These are phyloP conservation scores for Acanthochromis polyacanthus DNA, from an alignment of 2,113 vertebrate genomes.

Conservation along the genomic window DNA sequence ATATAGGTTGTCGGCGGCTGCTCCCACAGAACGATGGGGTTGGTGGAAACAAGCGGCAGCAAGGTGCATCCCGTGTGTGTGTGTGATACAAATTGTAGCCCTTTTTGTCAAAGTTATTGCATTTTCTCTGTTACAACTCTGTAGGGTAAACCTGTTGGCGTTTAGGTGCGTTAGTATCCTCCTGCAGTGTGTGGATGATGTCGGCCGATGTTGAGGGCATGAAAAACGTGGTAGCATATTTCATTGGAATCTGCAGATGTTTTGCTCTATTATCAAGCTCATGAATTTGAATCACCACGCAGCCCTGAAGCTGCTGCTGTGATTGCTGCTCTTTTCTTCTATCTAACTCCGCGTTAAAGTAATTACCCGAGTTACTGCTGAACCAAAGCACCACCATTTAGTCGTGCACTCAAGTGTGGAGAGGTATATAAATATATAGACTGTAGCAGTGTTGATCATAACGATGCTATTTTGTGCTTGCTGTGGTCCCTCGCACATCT, in stretches of 20 bases:
- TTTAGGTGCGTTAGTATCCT: background rate
- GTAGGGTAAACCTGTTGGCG: background rate
- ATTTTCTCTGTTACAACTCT: background rate
- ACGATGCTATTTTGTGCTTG: conserved; percentile 7
- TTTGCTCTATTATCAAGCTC: conserved; percentile 19
- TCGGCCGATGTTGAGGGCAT: background rate
- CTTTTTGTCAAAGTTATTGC: conserved; percentile 12
- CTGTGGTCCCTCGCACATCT: conserved; percentile 27
- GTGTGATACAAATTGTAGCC: conserved; percentile 6
- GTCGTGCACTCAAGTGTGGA: conserved; percentile 17
- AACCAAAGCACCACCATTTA: conserved; percentile 36
- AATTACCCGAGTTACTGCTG: conserved; percentile 44
- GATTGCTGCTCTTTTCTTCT: conserved; percentile 49
- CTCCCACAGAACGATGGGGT: conserved; percentile 8
- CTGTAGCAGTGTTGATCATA: background rate
- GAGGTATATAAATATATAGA: conserved; percentile 7
- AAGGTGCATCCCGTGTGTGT: conserved; percentile 2
- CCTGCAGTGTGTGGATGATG: background rate
- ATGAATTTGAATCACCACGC: conserved; percentile 19
- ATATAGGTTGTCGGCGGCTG: background rate
- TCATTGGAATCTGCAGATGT: conserved; percentile 1
- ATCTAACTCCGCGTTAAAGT: conserved; percentile 31
- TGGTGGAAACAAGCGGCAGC: conserved; percentile 7
- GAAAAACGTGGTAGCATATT: background rate
- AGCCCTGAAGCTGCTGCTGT: conserved; percentile 20